These are phyloP conservation scores for Tokudaia muenninki DNA, from an alignment of 2,797 vertebrate species.

Conservation along the genomic window DNA sequence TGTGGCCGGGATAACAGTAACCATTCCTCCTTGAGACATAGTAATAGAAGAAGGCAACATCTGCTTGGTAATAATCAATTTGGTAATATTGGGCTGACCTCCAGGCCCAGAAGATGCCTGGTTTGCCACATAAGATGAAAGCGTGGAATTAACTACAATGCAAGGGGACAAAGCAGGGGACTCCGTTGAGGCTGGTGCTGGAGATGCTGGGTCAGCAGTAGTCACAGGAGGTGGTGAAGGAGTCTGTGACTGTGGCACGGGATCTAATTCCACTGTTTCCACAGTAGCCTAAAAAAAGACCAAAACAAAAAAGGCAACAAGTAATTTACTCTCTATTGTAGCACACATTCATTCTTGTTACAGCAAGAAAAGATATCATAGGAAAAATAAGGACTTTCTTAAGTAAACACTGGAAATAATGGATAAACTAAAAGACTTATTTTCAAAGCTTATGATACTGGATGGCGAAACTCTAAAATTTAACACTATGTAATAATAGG, in stretches of 20 bases:
- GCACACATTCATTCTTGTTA: constrained; percentile 1
- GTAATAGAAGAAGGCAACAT: constrained; percentile 87
- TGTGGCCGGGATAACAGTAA: constrained; percentile 92
- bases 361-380: constrained; percentile 23
- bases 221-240: constrained; percentile 74
- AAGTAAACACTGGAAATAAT: constrained; percentile 45
- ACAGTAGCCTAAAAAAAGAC: constrained; percentile 88
- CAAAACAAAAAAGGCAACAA: constrained; percentile 4
- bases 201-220: constrained; percentile 87
- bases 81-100: constrained; percentile 89
- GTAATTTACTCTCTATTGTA: constrained; percentile 26
- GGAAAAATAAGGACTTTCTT: neutral
- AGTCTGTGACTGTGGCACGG: constrained; percentile 86
- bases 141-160: constrained; percentile 83
- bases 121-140: constrained; percentile 87
- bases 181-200: constrained; percentile 88
- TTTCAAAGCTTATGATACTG: constrained; percentile 8
- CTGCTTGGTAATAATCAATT: constrained; percentile 94
- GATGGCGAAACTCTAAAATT: neutral
- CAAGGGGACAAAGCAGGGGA: constrained; percentile 86
- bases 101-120: constrained; percentile 78
- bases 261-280: constrained; percentile 92
- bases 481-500: constrained; percentile 21
- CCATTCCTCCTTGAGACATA: constrained; percentile 90
- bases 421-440: constrained; percentile 21